phyloP scores from a whole-genome alignment of 2,797 vertebrate species.

The Liasis olivaceus region DNA sequence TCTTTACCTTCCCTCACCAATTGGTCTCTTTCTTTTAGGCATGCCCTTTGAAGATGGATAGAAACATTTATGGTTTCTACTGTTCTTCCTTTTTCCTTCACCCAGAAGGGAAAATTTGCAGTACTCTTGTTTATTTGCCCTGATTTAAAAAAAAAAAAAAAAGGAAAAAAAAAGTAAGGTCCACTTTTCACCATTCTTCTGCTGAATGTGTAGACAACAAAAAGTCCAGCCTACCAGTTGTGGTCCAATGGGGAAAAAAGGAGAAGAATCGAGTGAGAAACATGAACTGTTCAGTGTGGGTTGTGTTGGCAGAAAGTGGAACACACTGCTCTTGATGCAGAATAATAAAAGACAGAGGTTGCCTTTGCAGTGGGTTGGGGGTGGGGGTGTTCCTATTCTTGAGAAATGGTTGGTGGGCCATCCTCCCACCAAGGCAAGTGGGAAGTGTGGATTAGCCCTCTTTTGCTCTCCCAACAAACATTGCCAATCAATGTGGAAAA shows the following conservation, averaged over 20 bases:
- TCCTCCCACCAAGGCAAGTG: neutral
- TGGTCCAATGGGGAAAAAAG: neutral
- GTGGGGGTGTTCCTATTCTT: neutral
- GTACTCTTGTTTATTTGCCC: neutral
- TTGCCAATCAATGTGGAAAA: no score
- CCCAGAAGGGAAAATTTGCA: no score
- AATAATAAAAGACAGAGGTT: neutral
- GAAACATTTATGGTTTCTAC: no score
- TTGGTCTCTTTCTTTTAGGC: no score
- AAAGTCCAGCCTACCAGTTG: neutral
- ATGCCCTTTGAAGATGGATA: no score
- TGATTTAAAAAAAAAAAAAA: neutral
- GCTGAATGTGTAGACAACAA: neutral
- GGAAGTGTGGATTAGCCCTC: neutral
- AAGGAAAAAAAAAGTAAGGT: neutral
- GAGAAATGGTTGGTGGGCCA: neutral
- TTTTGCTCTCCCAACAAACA: no score
- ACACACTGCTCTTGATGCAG: neutral
- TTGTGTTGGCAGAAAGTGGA: neutral
- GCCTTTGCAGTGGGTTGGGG: neutral
- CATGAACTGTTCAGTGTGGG: neutral
- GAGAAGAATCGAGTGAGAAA: neutral
- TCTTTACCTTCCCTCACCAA: no score
- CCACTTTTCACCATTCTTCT: neutral
- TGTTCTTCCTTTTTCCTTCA: no score